A percentile compares a stretch with the other conserved stretches of the same genome.
Conservation (phyloP, 2,113 vertebrate genomes). For the cattle (Bos taurus) region DNA sequence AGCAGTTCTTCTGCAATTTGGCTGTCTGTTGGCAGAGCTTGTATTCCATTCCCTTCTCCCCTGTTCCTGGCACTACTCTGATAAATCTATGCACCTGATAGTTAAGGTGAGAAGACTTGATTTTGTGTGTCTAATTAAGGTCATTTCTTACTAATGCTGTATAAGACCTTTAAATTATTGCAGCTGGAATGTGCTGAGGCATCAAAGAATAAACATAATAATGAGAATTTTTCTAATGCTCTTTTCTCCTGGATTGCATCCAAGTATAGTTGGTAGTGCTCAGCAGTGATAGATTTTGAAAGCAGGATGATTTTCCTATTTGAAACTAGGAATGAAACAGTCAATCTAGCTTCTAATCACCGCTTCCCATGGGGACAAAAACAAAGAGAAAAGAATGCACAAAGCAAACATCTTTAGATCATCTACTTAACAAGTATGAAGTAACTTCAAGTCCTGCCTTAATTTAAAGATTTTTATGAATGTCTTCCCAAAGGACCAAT, state of each 20-base stretch:
- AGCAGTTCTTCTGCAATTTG: not conserved
- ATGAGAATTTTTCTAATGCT: not conserved
- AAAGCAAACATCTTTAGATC: not conserved
- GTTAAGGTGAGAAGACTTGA: not conserved
- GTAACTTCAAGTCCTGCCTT: not conserved
- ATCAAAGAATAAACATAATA: not conserved
- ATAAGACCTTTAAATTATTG: not conserved
- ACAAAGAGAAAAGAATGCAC: not conserved
- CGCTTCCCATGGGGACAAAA: not conserved
- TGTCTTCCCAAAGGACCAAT: not conserved
- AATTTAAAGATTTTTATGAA: not conserved
- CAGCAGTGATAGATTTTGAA: not conserved
- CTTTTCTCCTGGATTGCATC: not conserved
- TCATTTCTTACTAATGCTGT: not conserved
- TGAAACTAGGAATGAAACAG: not conserved
- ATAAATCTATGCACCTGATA: not conserved
- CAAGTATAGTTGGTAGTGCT: not conserved
- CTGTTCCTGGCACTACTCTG: not conserved
- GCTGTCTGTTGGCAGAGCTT: not conserved
- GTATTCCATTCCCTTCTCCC: not conserved
- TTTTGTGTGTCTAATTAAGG: not conserved
- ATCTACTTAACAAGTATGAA: not conserved
- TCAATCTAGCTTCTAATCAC: not conserved
- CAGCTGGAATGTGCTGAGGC: not conserved
- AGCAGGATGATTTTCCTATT: not conserved